Conservation (phyloP, 92 coral and sea anemone species). For the Virgularia gustaviana region DNA sequence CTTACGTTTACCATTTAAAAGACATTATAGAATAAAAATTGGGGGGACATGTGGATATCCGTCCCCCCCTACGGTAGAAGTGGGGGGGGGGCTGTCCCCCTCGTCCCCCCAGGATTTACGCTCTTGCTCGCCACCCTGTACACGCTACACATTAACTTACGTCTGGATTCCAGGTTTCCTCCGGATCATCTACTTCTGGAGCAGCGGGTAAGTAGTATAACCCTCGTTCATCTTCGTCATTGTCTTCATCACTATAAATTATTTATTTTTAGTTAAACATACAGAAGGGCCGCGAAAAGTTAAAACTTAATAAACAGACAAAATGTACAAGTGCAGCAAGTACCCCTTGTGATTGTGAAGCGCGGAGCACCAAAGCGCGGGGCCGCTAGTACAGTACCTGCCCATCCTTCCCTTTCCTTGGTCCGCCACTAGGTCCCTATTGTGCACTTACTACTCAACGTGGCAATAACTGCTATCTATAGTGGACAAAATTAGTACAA, state of each 20-base stretch:
- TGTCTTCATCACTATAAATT: slow-evolving; percentile 86
- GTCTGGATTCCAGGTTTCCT: slow-evolving; percentile 67
- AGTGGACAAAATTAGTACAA: background rate
- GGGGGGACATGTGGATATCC: too few species aligned
- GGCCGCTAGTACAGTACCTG: too few species aligned
- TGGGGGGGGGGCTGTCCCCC: background rate
- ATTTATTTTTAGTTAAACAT: too few species aligned
- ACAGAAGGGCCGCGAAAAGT: too few species aligned
- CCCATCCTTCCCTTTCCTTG: too few species aligned
- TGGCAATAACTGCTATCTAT: background rate
- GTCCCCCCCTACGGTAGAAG: too few species aligned
- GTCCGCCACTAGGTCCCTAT: background rate
- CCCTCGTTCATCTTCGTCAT: slow-evolving; percentile 73
- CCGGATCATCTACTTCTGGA: slow-evolving; percentile 97
- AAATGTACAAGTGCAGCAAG: too few species aligned
- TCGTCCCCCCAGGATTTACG: too few species aligned
- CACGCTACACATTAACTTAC: slow-evolving; percentile 1
- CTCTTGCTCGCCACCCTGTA: background rate
- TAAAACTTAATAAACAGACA: too few species aligned
- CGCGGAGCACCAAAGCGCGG: too few species aligned
- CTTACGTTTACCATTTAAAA: background rate
- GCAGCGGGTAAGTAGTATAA: slow-evolving; percentile 89
- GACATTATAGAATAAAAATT: too few species aligned
- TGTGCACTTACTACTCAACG: background rate
- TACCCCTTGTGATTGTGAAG: slow-evolving; percentile 14